Evolutionary conservation across 2,113 vertebrate genomes (phyloP).

Genomic region (Neomonachus schauinslandi): DNA sequence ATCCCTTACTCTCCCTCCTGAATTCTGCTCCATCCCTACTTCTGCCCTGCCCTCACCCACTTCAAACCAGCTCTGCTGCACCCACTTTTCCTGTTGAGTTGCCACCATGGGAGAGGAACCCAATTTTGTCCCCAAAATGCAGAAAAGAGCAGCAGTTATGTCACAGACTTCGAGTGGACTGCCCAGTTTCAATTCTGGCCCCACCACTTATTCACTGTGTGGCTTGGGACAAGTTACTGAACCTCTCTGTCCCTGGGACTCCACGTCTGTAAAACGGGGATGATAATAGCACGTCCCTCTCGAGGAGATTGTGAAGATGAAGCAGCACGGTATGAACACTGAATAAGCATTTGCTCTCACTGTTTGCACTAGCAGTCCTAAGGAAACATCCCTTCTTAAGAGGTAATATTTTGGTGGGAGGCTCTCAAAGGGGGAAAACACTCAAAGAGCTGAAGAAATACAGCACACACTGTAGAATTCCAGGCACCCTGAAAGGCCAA

Average conservation of each 20-base stretch:
- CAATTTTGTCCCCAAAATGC: not conserved
- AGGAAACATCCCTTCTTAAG: not conserved
- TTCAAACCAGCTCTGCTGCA: not conserved
- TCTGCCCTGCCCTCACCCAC: too few species aligned
- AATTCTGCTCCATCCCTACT: not conserved
- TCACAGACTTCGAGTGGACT: not conserved
- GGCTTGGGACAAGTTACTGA: not conserved
- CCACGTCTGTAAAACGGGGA: not conserved
- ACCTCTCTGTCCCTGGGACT: not conserved
- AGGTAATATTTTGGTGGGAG: not conserved
- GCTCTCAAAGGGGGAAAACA: not conserved
- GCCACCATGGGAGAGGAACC: not conserved
- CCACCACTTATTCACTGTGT: not conserved
- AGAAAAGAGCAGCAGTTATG: not conserved
- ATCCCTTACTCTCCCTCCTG: not conserved
- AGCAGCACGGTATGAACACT: rapidly evolving
- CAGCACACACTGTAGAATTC: not conserved
- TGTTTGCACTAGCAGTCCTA: not conserved
- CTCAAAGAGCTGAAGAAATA: not conserved
- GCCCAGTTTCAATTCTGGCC: not conserved
- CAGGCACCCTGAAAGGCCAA: not conserved
- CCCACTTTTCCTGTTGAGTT: not conserved
- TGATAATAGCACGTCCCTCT: rapidly evolving
- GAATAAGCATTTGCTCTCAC: not conserved
- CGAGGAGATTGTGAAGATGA: not conserved